These are phyloP conservation scores for Neoseiulus cucumeris DNA, from an alignment of 1,140 invertebrate species.

Conservation along the genomic window DNA sequence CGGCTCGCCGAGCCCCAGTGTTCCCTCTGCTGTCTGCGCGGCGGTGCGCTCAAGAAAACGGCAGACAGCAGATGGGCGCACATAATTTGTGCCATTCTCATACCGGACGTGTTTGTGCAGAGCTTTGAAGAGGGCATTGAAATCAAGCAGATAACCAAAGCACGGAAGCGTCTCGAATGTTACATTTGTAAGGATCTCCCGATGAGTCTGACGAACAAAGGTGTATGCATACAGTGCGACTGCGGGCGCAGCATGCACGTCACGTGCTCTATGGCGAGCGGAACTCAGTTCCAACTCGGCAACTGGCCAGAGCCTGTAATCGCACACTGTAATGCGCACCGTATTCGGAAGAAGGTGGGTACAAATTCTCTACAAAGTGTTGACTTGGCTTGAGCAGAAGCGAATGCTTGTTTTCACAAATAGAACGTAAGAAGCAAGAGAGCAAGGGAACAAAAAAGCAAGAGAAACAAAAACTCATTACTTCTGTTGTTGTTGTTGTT, in stretches of 20 bases:
- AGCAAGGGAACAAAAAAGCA: too few relatives aligned
- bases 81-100: constrained; percentile 33
- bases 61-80: constrained; percentile 37
- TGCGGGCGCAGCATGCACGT: constrained; percentile 21
- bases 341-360: neutral
- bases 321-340: neutral
- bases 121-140: constrained; percentile 26
- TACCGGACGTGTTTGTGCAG: constrained; percentile 27
- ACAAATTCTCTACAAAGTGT: neutral
- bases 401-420: neutral
- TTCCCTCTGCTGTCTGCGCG: constrained; percentile 36
- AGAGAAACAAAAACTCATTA: too few relatives aligned
- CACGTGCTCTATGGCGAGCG: constrained; percentile 12
- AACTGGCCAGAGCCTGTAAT: constrained; percentile 3
- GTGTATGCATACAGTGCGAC: constrained; percentile 14
- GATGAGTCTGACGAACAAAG: constrained; percentile 9
- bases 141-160: constrained; percentile 22
- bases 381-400: neutral
- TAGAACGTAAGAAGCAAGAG: too few relatives aligned
- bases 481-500: too few relatives aligned
- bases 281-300: neutral
- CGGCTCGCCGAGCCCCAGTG: constrained; percentile 24
- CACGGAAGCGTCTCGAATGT: constrained; percentile 14
- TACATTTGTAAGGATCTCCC: constrained; percentile 8
- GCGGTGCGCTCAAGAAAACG: constrained; percentile 41